These are phyloP conservation scores for Glandiceps talaboti DNA, from an alignment of 53 echinoderm and acorn worm genomes.

Conservation along the genomic window DNA sequence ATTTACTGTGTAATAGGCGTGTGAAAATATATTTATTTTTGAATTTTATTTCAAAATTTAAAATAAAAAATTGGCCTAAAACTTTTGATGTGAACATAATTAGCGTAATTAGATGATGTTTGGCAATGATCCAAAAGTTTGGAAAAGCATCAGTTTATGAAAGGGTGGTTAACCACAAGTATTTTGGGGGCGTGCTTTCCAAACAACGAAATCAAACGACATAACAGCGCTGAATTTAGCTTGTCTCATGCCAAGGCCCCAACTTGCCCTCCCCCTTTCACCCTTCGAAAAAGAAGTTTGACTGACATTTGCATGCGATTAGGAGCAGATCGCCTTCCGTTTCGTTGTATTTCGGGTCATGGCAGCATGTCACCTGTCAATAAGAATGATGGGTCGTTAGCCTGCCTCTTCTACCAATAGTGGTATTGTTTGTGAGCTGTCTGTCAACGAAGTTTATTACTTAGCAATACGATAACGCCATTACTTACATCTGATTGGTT, in stretches of 20 bases:
- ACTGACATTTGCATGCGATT: background rate
- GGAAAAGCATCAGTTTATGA: background rate
- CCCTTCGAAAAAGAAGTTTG: background rate
- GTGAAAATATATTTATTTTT: too few species aligned
- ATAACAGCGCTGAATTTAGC: background rate
- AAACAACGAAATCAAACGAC: background rate
- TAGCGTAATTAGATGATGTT: background rate
- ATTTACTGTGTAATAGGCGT: background rate
- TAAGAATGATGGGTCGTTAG: background rate
- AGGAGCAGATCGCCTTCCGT: background rate
- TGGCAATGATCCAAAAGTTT: background rate
- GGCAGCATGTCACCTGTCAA: background rate
- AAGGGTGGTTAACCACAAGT: background rate
- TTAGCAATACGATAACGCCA: background rate
- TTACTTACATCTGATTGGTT: background rate
- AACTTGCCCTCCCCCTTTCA: background rate
- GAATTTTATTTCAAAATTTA: too few species aligned
- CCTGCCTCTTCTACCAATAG: background rate
- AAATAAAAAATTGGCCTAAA: background rate
- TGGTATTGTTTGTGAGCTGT: background rate
- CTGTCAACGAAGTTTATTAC: background rate
- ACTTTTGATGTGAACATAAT: background rate
- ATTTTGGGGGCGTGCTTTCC: background rate
- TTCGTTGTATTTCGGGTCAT: background rate
- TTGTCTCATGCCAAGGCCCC: background rate